Conservation (phyloP, 2,797 vertebrate species). For the Nyctibius grandis region DNA sequence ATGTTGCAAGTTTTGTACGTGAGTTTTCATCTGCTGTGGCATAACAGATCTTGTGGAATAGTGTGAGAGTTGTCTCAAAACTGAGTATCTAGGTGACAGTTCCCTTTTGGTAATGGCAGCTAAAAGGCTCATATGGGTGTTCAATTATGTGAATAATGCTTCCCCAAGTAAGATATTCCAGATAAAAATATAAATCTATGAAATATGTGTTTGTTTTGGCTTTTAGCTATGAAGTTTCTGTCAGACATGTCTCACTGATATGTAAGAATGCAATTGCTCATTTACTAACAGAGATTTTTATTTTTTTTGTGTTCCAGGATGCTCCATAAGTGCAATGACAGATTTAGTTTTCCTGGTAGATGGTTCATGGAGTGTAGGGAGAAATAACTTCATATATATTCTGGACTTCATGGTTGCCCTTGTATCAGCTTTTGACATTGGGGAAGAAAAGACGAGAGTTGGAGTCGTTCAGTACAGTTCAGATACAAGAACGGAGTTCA, state of each 20-base stretch:
- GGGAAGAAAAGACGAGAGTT: conserved; percentile 87
- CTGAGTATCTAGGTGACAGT: not conserved
- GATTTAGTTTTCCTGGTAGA: conserved; percentile 92
- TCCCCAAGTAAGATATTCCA: not conserved
- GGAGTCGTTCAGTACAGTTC: conserved; percentile 89
- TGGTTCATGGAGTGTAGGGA: conserved; percentile 88
- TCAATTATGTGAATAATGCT: not conserved
- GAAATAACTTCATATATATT: conserved; percentile 85
- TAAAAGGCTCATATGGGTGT: not conserved
- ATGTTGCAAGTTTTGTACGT: not conserved
- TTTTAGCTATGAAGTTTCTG: not conserved
- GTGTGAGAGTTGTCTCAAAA: not conserved
- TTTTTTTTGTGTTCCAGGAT: conserved; percentile 76
- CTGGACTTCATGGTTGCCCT: conserved; percentile 83
- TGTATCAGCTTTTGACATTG: conserved; percentile 89
- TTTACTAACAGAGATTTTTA: not conserved
- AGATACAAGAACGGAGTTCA: conserved; percentile 86
- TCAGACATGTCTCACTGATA: not conserved
- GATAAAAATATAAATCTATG: not conserved
- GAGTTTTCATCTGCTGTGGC: not conserved
- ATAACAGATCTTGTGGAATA: not conserved
- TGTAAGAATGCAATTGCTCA: not conserved
- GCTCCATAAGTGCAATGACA: conserved; percentile 81
- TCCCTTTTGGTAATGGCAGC: not conserved
- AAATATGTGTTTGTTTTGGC: not conserved